Evolutionary conservation across 2,113 vertebrate species (phyloP).

Genomic region (Phaethon lepturus): DNA sequence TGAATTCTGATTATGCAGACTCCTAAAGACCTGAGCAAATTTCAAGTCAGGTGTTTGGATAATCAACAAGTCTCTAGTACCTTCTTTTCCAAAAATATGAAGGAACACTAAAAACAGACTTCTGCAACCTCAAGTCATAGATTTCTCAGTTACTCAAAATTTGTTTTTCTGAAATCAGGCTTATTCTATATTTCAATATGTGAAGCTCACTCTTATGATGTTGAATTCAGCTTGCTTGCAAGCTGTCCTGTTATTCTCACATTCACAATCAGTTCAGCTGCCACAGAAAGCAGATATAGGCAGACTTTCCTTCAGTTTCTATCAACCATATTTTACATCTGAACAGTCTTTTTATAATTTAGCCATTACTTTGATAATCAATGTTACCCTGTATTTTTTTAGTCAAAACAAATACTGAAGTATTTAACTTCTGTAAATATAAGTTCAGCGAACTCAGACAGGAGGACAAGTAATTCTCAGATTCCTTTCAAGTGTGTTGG

Average conservation of each 20-base stretch:
- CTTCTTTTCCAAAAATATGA: not conserved
- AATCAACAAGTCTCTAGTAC: not conserved
- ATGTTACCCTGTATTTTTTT: not conserved
- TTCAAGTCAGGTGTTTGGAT: not conserved
- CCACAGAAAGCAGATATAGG: not conserved
- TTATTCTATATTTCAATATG: not conserved
- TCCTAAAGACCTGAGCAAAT: not conserved
- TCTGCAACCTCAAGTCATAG: not conserved
- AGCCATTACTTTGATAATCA: not conserved
- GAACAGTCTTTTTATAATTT: not conserved
- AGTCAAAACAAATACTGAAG: not conserved
- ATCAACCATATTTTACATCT: not conserved
- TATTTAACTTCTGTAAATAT: not conserved
- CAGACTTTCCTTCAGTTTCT: not conserved
- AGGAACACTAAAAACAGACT: not conserved
- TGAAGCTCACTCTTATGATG: not conserved
- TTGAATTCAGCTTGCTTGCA: not conserved
- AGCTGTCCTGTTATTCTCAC: conserved; percentile 8
- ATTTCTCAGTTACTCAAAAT: not conserved
- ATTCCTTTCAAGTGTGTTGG: not conserved
- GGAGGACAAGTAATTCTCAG: not conserved
- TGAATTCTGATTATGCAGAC: not conserved
- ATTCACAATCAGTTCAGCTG: not conserved
- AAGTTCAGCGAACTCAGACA: not conserved
- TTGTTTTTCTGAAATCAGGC: not conserved